These are phyloP conservation scores for Medauroidea extradentata DNA, from an alignment of 1,140 invertebrate genomes.

Conservation along the genomic window DNA sequence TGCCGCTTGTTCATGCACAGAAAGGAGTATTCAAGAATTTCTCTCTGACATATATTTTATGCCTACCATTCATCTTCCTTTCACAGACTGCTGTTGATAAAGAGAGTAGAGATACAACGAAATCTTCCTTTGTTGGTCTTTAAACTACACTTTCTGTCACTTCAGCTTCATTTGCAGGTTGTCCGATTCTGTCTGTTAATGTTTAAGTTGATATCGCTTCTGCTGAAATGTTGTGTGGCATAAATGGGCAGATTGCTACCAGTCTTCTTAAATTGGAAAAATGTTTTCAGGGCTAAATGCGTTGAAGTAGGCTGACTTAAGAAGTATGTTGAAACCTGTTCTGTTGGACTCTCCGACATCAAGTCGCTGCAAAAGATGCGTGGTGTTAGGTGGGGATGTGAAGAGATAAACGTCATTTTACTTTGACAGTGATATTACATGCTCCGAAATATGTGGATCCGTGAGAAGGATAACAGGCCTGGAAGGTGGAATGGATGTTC, in stretches of 20 bases:
- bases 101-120: too few relatives aligned
- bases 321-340: not conserved
- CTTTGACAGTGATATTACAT: conserved; percentile 31
- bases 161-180: too few relatives aligned
- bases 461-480: conserved; percentile 38
- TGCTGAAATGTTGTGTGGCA: too few relatives aligned
- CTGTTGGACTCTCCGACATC: not conserved
- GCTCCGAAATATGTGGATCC: conserved; percentile 26
- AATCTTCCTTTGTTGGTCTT: too few relatives aligned
- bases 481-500: conserved; percentile 32
- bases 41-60: too few relatives aligned
- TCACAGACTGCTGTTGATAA: too few relatives aligned
- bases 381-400: not conserved
- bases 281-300: not conserved
- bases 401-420: not conserved
- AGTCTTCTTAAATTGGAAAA: not conserved
- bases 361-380: not conserved
- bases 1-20: too few relatives aligned
- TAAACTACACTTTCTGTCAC: too few relatives aligned
- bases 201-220: too few relatives aligned
- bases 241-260: not conserved
- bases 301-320: not conserved
- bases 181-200: too few relatives aligned
- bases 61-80: too few relatives aligned
- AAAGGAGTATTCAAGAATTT: too few relatives aligned